Evolutionary conservation across 2,113 vertebrate species (phyloP), one percentile per base, ranked within the genome.

Genomic region (Pleuronectes platessa): DNA sequence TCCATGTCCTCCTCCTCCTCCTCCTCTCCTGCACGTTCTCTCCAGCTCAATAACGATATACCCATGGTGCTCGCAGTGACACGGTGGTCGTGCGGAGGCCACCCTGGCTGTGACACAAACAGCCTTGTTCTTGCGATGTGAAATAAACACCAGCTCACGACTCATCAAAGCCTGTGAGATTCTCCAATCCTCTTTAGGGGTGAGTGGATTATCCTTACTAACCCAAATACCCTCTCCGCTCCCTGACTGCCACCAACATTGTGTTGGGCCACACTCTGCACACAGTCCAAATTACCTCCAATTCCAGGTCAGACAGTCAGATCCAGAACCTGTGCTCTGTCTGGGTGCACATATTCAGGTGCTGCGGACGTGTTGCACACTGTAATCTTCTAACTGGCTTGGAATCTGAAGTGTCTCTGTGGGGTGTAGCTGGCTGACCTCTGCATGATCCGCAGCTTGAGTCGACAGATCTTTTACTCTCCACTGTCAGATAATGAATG

Each of bases 161-260:
- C 81, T 93, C 89, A 92, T 90, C 88, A 93, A 89, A 92, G 87
- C 87, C 86, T 83, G 68, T 77, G 86, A 87, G 85, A 90, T 82
- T 79, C 76, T 82, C 81, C 89, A 94, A 93, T 94, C 93, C 90
- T 93, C 90, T 95, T 94, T 93, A 83, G 73, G 91, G 85, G 87
- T 86, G 90, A 93, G 90, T 91, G 88, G 94, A 94, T 95, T 94
- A 95, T 93, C 93, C 81, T 45, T 71, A 73, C 86, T 91, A 92
- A 90, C 87, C 91, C 83, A 90, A 93, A 94, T 93, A 94, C 89
- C 70, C 85, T 60, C 79, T 76, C 67, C 2, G 71, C 84, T 86
- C 79, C 76, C 80, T 55, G 72, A 74, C 79, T 80, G 82, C 75
- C 24, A 27, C 15, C 24, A 78, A 82, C 83, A 78, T 74, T 59